Evolutionary conservation across 2,888 invertebrate genomes (phyloP).

Genomic region (Cephus pulcher): DNA sequence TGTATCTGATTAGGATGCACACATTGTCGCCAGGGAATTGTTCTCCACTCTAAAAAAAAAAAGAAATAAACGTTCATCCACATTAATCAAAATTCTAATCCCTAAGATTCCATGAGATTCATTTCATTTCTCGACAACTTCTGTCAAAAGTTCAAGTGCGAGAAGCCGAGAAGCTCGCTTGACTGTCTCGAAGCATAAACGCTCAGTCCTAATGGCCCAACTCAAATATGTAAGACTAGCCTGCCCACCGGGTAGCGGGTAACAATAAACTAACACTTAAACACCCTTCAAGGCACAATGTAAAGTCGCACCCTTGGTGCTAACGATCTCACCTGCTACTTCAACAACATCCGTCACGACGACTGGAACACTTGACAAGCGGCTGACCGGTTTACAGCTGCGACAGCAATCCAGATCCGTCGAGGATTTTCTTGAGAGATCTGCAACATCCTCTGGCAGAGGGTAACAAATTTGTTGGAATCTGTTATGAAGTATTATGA

Average conservation of each 20-base stretch:
- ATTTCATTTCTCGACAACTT: background rate
- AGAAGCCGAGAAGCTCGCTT: background rate
- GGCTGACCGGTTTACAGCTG: conserved; percentile 16
- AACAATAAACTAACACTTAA: conserved; percentile 65
- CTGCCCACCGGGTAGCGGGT: conserved; percentile 62
- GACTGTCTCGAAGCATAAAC: conserved; percentile 31
- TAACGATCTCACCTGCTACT: conserved; percentile 61
- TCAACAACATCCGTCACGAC: conserved; percentile 6
- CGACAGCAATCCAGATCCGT: background rate
- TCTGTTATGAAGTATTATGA: background rate
- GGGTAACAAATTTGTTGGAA: background rate
- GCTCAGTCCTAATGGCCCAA: conserved; percentile 50
- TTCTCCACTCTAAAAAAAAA: background rate
- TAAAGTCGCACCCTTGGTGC: conserved; percentile 59
- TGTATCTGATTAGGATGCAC: background rate
- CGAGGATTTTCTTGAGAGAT: background rate
- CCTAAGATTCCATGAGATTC: background rate
- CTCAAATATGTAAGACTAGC: conserved; percentile 56
- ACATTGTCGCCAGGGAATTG: background rate
- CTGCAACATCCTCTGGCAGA: background rate
- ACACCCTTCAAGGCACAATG: conserved; percentile 58
- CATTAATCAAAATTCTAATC: background rate
- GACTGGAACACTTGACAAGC: conserved; percentile 11
- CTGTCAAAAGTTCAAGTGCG: background rate
- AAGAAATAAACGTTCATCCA: background rate